Evolutionary conservation across 2,113 vertebrate species (phyloP).

Genomic region (Nycticebus coucang): DNA sequence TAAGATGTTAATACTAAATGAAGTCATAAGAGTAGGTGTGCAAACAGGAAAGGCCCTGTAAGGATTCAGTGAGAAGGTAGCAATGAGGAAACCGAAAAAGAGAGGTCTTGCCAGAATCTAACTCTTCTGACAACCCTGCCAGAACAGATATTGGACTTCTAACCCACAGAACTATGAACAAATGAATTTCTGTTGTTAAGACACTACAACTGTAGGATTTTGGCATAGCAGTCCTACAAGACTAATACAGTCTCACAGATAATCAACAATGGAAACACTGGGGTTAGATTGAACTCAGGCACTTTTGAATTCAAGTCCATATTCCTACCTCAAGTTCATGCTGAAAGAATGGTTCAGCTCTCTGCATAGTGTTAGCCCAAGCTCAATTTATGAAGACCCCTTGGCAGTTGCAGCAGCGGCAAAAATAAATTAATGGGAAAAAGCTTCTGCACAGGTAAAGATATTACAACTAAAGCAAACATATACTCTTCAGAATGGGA

Average conservation of each 20-base stretch:
- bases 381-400: background rate
- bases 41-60: background rate
- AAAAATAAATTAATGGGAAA: no score
- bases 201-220: background rate
- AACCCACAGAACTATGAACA: background rate
- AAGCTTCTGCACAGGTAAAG: no score
- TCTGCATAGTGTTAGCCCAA: background rate
- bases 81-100: background rate
- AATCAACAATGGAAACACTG: background rate
- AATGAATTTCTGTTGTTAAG: background rate
- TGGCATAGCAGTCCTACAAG: background rate
- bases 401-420: no score
- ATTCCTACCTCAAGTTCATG: background rate
- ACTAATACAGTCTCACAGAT: background rate
- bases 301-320: background rate
- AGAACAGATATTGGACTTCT: background rate
- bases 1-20: background rate
- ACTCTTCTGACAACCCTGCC: background rate
- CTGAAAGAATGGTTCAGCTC: background rate
- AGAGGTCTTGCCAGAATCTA: background rate
- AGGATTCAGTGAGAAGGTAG: background rate
- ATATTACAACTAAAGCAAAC: no score
- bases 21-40: background rate
- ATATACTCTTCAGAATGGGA: no score
- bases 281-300: background rate